phyloP scores from a whole-genome alignment of 2,797 vertebrate genomes.

The Melanotaenia nigrans region DNA sequence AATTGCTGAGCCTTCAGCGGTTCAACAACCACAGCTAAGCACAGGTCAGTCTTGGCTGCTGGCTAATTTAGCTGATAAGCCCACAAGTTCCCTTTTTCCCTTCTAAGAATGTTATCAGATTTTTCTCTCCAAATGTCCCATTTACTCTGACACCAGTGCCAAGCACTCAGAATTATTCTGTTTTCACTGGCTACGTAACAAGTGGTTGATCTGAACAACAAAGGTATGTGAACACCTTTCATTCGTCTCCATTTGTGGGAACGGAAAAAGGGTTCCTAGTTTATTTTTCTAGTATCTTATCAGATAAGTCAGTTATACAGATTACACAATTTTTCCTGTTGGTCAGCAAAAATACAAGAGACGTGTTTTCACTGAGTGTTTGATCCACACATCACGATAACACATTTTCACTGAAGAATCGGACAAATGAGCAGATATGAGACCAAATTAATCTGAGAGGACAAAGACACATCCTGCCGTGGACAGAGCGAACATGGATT shows the following conservation, averaged over 20 bases:
- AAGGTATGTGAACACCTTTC: slow-evolving; percentile 52
- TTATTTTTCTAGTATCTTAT: slow-evolving; percentile 59
- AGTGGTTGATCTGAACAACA: slow-evolving; percentile 47
- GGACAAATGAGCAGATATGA: background rate
- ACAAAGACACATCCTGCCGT: background rate
- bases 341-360: slow-evolving; percentile 41
- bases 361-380: slow-evolving; percentile 15
- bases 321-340: slow-evolving; percentile 37
- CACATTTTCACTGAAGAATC: background rate
- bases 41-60: slow-evolving; percentile 52
- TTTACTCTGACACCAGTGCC: slow-evolving; percentile 63
- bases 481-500: background rate
- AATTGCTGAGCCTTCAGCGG: slow-evolving; percentile 51
- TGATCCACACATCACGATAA: background rate
- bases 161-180: slow-evolving; percentile 57
- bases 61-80: slow-evolving; percentile 59
- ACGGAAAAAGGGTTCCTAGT: slow-evolving; percentile 44
- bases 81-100: slow-evolving; percentile 48
- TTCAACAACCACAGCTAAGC: slow-evolving; percentile 54
- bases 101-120: slow-evolving; percentile 72
- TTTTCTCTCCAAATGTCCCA: slow-evolving; percentile 50
- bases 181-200: slow-evolving; percentile 65
- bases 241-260: slow-evolving; percentile 49
- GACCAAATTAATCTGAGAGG: background rate
- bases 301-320: slow-evolving; percentile 45